phyloP scores from a whole-genome alignment of 2,113 vertebrate genomes.

The Ellobius talpinus region DNA sequence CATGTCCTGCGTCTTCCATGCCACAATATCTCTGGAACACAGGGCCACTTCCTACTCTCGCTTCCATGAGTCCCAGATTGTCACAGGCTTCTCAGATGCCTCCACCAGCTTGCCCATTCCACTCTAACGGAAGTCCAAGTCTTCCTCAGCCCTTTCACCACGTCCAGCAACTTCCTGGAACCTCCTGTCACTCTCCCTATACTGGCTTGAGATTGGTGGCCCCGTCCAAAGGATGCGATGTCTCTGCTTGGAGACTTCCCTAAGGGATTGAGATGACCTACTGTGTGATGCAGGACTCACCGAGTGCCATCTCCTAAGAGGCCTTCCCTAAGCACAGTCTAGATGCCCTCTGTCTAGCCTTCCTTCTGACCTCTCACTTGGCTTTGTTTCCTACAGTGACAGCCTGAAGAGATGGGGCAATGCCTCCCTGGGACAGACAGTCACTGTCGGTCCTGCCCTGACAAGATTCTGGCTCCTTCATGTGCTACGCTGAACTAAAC shows the following conservation, averaged over 20 bases:
- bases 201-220: fast-evolving
- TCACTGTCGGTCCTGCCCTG: background rate
- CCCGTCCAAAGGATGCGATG: background rate
- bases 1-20: background rate
- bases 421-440: background rate
- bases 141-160: background rate
- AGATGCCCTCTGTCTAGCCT: background rate
- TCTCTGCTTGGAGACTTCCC: background rate
- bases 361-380: background rate
- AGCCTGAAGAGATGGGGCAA: background rate
- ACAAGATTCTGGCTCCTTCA: background rate
- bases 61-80: background rate
- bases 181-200: background rate
- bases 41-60: background rate
- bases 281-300: background rate
- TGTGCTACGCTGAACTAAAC: background rate
- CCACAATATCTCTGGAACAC: background rate
- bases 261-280: background rate
- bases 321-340: background rate
- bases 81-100: background rate
- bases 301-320: background rate
- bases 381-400: background rate
- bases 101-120: background rate
- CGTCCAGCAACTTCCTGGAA: background rate
- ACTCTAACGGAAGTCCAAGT: background rate